phyloP scores from a whole-genome alignment of 2,113 vertebrate genomes.

The Regulus satrapa region DNA sequence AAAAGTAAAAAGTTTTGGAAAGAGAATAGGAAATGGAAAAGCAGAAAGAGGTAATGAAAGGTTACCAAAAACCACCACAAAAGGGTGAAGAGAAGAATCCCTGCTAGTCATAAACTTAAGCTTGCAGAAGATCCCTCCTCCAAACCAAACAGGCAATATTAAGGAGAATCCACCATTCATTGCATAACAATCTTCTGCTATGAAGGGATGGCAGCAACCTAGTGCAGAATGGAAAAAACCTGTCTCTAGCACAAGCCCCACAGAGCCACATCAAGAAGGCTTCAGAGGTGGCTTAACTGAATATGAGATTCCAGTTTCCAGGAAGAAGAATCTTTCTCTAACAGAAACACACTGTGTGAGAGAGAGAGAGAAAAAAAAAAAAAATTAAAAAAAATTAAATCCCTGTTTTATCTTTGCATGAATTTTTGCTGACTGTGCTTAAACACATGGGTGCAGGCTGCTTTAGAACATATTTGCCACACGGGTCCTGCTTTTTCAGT shows the following conservation, averaged over 20 bases:
- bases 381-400: background rate
- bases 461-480: background rate
- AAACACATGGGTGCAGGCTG: background rate
- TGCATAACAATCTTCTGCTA: background rate
- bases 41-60: background rate
- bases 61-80: background rate
- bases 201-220: background rate
- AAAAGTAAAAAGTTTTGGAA: background rate
- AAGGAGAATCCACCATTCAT: background rate
- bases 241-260: background rate
- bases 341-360: background rate
- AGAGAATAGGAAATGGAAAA: background rate
- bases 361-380: too few species aligned
- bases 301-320: background rate
- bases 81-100: background rate
- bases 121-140: background rate
- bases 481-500: background rate
- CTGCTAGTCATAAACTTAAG: background rate
- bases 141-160: background rate
- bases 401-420: background rate
- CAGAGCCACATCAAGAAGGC: background rate
- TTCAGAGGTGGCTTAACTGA: background rate
- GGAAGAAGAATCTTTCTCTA: background rate
- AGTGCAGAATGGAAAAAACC: background rate
- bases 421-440: background rate